These are phyloP conservation scores for Pseudococcus longispinus DNA, from an alignment of 2,888 invertebrate genomes.

Conservation along the genomic window DNA sequence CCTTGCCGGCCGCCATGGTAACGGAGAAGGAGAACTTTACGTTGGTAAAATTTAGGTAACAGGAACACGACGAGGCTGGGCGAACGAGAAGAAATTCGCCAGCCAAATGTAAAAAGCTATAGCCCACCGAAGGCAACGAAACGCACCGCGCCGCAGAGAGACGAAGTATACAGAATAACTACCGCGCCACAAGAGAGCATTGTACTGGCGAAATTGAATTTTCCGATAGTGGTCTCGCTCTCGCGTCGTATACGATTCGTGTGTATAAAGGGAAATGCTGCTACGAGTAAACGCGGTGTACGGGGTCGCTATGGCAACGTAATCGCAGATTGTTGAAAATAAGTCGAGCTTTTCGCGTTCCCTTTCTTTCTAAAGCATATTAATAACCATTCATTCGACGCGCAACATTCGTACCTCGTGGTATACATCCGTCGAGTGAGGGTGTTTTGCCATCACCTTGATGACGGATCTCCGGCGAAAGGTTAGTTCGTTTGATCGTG, in stretches of 20 bases:
- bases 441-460: slow-evolving; percentile 6
- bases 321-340: slow-evolving; percentile 53
- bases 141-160: neutral
- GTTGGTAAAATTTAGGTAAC: slow-evolving; percentile 49
- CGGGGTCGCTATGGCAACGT: slow-evolving; percentile 44
- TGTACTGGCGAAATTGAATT: slow-evolving; percentile 48
- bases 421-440: neutral
- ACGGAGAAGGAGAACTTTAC: slow-evolving; percentile 51
- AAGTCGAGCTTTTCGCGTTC: slow-evolving; percentile 50
- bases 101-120: slow-evolving; percentile 1
- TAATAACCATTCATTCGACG: slow-evolving; percentile 44
- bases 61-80: slow-evolving; percentile 38
- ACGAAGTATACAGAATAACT: neutral
- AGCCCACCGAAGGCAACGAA: neutral
- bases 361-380: slow-evolving; percentile 20
- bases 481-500: neutral
- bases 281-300: neutral
- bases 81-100: neutral
- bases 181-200: slow-evolving; percentile 45
- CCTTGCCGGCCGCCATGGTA: slow-evolving; percentile 52
- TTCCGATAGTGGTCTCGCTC: slow-evolving; percentile 50
- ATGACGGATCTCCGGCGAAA: neutral
- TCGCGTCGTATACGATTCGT: neutral
- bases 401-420: neutral
- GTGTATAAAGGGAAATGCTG: slow-evolving; percentile 19